Percentiles rank a stretch among this genome's conserved stretches.
Conservation (phyloP, 2,113 vertebrate species). For the Leptosomus discolor region DNA sequence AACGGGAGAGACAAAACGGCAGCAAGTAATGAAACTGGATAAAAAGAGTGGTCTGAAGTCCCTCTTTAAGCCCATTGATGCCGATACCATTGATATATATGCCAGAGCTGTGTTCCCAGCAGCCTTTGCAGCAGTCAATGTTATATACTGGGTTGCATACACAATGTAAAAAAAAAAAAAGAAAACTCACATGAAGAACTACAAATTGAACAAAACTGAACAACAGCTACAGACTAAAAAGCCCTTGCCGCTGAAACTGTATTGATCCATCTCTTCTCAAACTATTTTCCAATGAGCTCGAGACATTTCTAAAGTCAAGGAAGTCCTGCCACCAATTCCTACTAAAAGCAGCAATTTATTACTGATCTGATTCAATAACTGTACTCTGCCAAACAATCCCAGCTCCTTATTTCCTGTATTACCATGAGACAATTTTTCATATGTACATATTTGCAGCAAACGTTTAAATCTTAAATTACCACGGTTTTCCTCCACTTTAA, state of each 20-base stretch:
- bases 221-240: neutral
- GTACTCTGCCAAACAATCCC: neutral
- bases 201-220: neutral
- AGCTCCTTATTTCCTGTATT: constrained; percentile 4
- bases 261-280: neutral
- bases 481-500: neutral
- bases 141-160: constrained; percentile 97
- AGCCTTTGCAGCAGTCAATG: constrained; percentile 92
- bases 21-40: constrained; percentile 52
- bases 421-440: neutral
- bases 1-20: constrained; percentile 65
- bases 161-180: constrained; percentile 78
- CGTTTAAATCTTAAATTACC: neutral
- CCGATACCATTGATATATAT: constrained; percentile 95
- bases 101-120: constrained; percentile 93
- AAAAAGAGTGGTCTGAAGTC: constrained; percentile 85
- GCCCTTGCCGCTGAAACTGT: neutral
- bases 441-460: constrained; percentile 47
- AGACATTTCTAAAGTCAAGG: neutral
- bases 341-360: neutral
- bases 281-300: neutral
- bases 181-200: neutral
- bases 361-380: neutral
- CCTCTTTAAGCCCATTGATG: constrained; percentile 90
- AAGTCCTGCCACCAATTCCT: neutral